phyloP scores from a whole-genome alignment of 2,888 invertebrate species.

The Acleris literana region DNA sequence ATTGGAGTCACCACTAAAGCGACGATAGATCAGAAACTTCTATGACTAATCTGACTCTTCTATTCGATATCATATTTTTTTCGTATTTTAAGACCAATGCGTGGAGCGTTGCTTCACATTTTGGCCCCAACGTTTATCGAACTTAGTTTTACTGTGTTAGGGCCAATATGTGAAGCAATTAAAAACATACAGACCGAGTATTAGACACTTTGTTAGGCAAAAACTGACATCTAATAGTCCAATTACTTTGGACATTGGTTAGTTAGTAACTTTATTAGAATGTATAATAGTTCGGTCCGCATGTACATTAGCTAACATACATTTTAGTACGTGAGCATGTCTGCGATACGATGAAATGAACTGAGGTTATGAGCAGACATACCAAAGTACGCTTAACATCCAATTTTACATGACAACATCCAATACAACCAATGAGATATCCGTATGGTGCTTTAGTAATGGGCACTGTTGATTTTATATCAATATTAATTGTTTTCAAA shows the following conservation, averaged over 20 bases:
- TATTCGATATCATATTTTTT: not conserved
- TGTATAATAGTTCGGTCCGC: slow-evolving; percentile 14
- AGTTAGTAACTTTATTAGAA: not conserved
- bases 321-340: slow-evolving; percentile 25
- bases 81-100: slow-evolving; percentile 8
- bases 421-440: slow-evolving; percentile 38
- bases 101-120: slow-evolving; percentile 10
- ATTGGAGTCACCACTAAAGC: too few species aligned
- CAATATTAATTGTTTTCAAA: slow-evolving; percentile 12
- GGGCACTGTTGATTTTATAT: slow-evolving; percentile 13
- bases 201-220: not conserved
- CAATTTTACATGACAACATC: slow-evolving; percentile 41
- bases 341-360: slow-evolving; percentile 4
- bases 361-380: slow-evolving; percentile 44
- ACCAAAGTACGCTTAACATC: slow-evolving; percentile 42
- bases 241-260: too few species aligned
- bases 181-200: slow-evolving; percentile 24
- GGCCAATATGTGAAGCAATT: slow-evolving; percentile 14
- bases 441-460: slow-evolving; percentile 32
- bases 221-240: not conserved
- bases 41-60: not conserved
- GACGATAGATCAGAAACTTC: not conserved
- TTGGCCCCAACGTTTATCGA: slow-evolving; percentile 1
- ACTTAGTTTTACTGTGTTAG: not conserved
- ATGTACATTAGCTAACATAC: slow-evolving; percentile 22